A percentile compares a stretch with the other conserved stretches of the same genome.
Evolutionary conservation across 1,140 invertebrate genomes (phyloP).

Genomic region (Euwallacea fornicatus): DNA sequence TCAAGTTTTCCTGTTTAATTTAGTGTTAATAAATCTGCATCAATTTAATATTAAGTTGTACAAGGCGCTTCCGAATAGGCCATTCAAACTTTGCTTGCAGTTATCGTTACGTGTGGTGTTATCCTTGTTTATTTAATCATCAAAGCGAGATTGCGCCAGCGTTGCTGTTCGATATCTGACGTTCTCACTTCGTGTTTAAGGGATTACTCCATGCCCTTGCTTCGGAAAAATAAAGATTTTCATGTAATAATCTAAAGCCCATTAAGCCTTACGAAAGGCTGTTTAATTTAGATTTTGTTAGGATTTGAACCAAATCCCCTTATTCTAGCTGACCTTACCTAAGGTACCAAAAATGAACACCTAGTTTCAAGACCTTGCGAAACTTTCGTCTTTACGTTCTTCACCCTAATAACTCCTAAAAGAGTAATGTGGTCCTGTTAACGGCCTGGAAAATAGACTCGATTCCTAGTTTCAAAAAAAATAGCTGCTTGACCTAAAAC

Average conservation of each 20-base stretch:
- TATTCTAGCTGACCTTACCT: no score
- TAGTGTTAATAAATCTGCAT: conserved; percentile 16
- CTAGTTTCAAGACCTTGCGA: no score
- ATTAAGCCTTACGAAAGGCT: neutral
- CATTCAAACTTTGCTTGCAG: neutral
- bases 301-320: no score
- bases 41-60: conserved; percentile 8
- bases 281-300: neutral
- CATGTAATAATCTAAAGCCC: neutral
- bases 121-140: conserved; percentile 9
- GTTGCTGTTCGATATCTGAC: conserved; percentile 12
- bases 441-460: no score
- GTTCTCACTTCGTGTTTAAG: neutral
- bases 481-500: no score
- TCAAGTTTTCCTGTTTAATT: conserved; percentile 11
- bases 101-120: conserved; percentile 1
- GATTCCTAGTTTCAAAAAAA: no score
- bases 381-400: no score
- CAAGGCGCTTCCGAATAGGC: neutral
- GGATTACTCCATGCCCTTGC: neutral
- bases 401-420: no score
- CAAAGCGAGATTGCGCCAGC: neutral
- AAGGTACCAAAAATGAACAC: no score
- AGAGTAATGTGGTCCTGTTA: no score
- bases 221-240: conserved; percentile 1